A percentile compares a stretch with the other conserved stretches of the same genome.
phyloP scores from a whole-genome alignment of 2,888 invertebrate genomes.

The Ceraclea dissimilis region DNA sequence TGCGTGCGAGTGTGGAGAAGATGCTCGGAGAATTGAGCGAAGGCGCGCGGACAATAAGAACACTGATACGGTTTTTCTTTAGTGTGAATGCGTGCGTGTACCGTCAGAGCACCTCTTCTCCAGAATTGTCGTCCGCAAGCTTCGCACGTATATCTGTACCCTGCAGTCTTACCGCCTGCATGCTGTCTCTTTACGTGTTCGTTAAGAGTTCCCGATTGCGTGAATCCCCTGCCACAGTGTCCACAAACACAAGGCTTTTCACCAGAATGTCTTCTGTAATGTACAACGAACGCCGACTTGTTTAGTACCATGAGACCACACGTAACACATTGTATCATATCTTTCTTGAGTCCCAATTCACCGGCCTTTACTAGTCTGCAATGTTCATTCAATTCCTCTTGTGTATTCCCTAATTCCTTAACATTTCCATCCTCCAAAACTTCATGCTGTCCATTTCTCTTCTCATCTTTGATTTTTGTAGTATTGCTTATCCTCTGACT shows the following conservation, averaged over 20 bases:
- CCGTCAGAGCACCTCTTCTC: conserved; percentile 34
- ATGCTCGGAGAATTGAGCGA: conserved; percentile 35
- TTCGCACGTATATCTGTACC: conserved; percentile 32
- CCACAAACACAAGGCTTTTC: conserved; percentile 17
- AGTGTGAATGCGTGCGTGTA: conserved; percentile 39
- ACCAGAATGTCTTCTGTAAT: conserved; percentile 20
- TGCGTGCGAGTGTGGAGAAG: conserved; percentile 35
- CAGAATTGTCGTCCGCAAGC: conserved; percentile 40
- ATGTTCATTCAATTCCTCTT: not conserved
- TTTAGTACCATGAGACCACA: conserved; percentile 15
- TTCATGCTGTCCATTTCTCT: not conserved
- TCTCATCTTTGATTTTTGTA: conserved; percentile 2
- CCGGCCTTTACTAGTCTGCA: conserved; percentile 1
- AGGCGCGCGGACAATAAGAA: conserved; percentile 33
- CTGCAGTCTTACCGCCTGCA: not conserved
- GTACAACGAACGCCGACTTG: conserved; percentile 18
- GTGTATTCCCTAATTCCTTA: not conserved
- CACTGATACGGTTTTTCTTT: conserved; percentile 41
- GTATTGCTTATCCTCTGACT: not conserved
- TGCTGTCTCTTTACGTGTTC: conserved; percentile 15
- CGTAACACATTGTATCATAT: conserved; percentile 10
- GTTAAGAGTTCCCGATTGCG: conserved; percentile 14
- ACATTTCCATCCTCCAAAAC: not conserved
- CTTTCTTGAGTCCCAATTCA: conserved; percentile 5
- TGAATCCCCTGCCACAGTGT: conserved; percentile 14